Base-by-base conservation (phyloP, 1,140 invertebrate species). In the Glossosoma conforme region DNA sequence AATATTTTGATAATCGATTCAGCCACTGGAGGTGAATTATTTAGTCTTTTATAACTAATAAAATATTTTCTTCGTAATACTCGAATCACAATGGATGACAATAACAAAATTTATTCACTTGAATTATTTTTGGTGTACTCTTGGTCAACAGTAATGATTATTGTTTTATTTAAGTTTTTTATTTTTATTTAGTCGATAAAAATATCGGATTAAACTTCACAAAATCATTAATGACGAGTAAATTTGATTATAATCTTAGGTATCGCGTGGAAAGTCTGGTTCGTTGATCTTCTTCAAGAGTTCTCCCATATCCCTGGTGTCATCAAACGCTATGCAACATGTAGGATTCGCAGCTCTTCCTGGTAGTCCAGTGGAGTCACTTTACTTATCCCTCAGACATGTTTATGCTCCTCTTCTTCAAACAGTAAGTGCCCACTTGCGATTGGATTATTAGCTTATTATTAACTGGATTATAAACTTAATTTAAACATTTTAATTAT, bases 321-420 rank as follows among this genome's bases (percentile, higher is more conserved):
- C 21, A 17, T 35, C 48, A 15, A 45, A 55, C 36, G 37, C 40
- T 14, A 18, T 55, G 5, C 24, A 41, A 22, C 19, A 52, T 48
- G n/a, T 59, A 25, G 44, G 49, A 22, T 44, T 59, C 15, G 45
- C 53, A 1, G 49, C 44, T 28, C 28, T 59, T 17, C 44, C 48
- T 18, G 43, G 35, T 15, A 59, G 52, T 32, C 57, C 57, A 0
- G 42, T 52, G 22, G 57, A 59, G 38, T 59, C 52, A 10, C 40
- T 59, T n/a, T 59, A 59, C 36, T 24, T 55, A 17, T 48, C 57
- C 18, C n/a, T 59, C 2, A 47, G 46, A 30, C 52, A 49, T 52
- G 44, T 59, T 19, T 59, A 52, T 49, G 57, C 48, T 35, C 57
- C 57, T 28, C n/a, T 59, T 9, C 22, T 59, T 21, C 57, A 55